Percentiles rank a stretch among this genome's conserved stretches.
Evolutionary conservation across 2,113 vertebrate genomes (phyloP).

Genomic region (Etheostoma cragini): DNA sequence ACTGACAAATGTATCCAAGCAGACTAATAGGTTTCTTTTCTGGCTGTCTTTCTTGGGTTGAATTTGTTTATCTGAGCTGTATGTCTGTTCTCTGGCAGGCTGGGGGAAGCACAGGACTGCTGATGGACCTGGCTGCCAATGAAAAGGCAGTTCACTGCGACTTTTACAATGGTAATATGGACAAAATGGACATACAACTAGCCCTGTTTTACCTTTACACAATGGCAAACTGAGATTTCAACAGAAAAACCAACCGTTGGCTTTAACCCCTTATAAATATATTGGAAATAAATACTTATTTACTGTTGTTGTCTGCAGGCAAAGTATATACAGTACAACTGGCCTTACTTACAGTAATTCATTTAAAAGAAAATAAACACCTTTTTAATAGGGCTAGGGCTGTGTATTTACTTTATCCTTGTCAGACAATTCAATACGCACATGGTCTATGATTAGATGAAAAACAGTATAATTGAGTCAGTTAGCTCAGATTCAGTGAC

Average conservation of each 20-base stretch:
- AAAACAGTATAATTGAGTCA: not conserved
- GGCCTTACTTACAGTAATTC: not conserved
- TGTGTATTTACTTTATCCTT: not conserved
- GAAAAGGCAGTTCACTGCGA: constrained; percentile 91
- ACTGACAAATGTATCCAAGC: not conserved
- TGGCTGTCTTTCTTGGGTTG: not conserved
- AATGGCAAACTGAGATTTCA: not conserved
- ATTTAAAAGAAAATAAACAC: not conserved
- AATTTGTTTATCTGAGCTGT: constrained; percentile 52
- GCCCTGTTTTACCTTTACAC: not conserved
- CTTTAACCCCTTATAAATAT: not conserved
- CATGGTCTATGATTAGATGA: not conserved
- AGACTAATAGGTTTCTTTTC: not conserved
- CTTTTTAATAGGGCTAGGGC: not conserved
- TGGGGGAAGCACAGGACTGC: constrained; percentile 92
- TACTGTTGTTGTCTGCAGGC: not conserved
- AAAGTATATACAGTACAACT: not conserved
- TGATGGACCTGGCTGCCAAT: constrained; percentile 93
- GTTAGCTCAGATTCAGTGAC: not conserved
- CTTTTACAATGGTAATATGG: constrained; percentile 94
- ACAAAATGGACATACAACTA: too few relatives aligned
- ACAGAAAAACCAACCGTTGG: not conserved
- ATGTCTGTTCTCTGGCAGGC: constrained; percentile 83
- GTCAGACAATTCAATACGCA: not conserved
- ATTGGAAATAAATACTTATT: not conserved